Evolutionary conservation across 1,140 invertebrate species (phyloP).

Genomic region (Pseudomyrmex cubaensis): DNA sequence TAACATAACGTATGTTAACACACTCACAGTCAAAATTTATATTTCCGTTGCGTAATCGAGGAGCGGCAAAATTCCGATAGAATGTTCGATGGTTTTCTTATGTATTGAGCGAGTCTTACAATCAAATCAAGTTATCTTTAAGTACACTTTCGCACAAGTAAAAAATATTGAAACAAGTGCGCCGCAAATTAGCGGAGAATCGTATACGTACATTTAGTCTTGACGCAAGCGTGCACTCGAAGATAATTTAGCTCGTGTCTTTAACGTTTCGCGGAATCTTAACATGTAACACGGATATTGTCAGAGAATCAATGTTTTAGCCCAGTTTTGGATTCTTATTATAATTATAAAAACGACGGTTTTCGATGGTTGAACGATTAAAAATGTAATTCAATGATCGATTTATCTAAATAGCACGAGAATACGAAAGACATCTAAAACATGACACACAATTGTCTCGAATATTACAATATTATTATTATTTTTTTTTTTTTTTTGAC

Average conservation of each 20-base stretch:
- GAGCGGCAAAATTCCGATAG: constrained; percentile 21
- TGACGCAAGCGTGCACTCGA: background rate
- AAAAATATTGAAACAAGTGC: constrained; percentile 33
- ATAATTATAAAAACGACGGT: background rate
- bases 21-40: constrained; percentile 25
- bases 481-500: no score
- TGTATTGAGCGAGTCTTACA: constrained; percentile 26
- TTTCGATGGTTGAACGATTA: background rate
- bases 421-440: background rate
- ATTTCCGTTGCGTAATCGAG: constrained; percentile 21
- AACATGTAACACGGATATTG: background rate
- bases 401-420: background rate
- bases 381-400: constrained; percentile 7
- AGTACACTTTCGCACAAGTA: constrained; percentile 52
- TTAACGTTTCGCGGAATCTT: background rate
- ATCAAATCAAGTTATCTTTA: constrained; percentile 37
- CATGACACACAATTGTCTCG: background rate
- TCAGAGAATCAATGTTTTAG: background rate
- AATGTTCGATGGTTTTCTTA: constrained; percentile 7
- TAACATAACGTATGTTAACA: background rate
- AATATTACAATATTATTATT: background rate
- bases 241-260: background rate
- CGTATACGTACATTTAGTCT: background rate
- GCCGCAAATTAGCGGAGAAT: constrained; percentile 25
- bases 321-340: background rate